phyloP scores from a whole-genome alignment of 2,888 invertebrate species.

The Seira musarum region DNA sequence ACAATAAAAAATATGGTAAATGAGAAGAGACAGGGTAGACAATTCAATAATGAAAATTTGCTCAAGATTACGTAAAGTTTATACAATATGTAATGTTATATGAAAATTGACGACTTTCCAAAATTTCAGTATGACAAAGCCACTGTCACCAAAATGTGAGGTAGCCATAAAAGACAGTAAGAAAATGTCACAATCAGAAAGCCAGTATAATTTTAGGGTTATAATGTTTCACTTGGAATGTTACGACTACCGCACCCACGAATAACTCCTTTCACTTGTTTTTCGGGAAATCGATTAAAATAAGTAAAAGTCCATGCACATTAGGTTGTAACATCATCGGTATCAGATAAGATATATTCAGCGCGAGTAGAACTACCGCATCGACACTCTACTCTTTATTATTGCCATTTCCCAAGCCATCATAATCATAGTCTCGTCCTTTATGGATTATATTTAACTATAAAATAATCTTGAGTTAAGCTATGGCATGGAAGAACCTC shows the following conservation, averaged over 20 bases:
- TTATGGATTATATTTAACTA: slow-evolving; percentile 6
- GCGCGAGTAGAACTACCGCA: neutral
- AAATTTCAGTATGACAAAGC: no score
- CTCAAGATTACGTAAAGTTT: neutral
- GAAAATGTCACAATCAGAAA: neutral
- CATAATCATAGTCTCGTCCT: slow-evolving; percentile 4
- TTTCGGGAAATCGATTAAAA: slow-evolving; percentile 46
- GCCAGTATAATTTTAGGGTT: neutral
- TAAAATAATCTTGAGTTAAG: slow-evolving; percentile 5
- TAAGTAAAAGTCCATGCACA: slow-evolving; percentile 20
- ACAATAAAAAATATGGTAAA: no score
- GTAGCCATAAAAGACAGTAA: neutral
- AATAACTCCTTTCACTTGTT: slow-evolving; percentile 37
- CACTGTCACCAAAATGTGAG: neutral
- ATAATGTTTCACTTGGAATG: neutral
- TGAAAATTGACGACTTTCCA: neutral
- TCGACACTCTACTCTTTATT: slow-evolving; percentile 7
- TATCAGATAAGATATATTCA: slow-evolving; percentile 35
- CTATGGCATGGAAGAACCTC: neutral
- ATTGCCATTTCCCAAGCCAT: slow-evolving; percentile 5
- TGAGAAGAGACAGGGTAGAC: no score
- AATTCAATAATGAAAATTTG: no score
- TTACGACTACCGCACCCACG: slow-evolving; percentile 29
- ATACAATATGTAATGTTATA: no score
- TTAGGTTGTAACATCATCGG: neutral